phyloP scores from a whole-genome alignment of 2,797 vertebrate species.

The Pipistrellus nathusii region DNA sequence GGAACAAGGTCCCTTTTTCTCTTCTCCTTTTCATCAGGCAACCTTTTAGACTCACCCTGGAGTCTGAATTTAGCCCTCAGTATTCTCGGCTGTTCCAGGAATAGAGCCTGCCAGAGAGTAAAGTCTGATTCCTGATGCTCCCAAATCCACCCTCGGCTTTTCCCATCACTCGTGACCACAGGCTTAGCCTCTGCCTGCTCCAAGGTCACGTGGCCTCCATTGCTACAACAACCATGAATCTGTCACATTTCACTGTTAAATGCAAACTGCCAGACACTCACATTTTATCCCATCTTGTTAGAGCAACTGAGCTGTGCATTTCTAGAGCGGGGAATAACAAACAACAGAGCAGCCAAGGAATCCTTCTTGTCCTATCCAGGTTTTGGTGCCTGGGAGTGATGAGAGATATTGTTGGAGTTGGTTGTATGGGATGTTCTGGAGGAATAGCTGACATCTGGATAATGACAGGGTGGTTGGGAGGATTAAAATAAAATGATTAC shows the following conservation, averaged over 20 bases:
- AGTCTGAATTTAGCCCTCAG: constrained; percentile 62
- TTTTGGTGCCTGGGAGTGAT: constrained; percentile 27
- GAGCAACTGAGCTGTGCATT: constrained; percentile 58
- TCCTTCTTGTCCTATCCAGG: background rate
- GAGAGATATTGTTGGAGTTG: background rate
- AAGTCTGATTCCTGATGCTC: constrained; percentile 58
- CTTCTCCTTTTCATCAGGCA: background rate
- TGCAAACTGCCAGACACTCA: constrained; percentile 76
- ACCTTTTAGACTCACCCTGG: constrained; percentile 32
- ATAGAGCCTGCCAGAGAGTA: constrained; percentile 63
- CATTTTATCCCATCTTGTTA: constrained; percentile 65
- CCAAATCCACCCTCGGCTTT: constrained; percentile 29
- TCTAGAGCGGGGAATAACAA: constrained; percentile 47
- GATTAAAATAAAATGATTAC: background rate
- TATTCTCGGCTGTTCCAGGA: constrained; percentile 68
- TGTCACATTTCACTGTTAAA: constrained; percentile 52
- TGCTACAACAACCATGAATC: constrained; percentile 58
- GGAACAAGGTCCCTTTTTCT: constrained; percentile 21
- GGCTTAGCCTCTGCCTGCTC: constrained; percentile 26
- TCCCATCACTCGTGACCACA: constrained; percentile 55
- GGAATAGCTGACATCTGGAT: background rate
- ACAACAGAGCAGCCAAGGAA: constrained; percentile 26
- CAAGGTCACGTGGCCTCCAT: constrained; percentile 28
- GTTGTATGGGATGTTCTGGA: background rate
- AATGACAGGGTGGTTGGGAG: background rate